A percentile compares a stretch with the other conserved stretches of the same genome.
These are phyloP conservation scores for Melanchra persicariae DNA, from an alignment of 2,888 invertebrate species.

Conservation along the genomic window DNA sequence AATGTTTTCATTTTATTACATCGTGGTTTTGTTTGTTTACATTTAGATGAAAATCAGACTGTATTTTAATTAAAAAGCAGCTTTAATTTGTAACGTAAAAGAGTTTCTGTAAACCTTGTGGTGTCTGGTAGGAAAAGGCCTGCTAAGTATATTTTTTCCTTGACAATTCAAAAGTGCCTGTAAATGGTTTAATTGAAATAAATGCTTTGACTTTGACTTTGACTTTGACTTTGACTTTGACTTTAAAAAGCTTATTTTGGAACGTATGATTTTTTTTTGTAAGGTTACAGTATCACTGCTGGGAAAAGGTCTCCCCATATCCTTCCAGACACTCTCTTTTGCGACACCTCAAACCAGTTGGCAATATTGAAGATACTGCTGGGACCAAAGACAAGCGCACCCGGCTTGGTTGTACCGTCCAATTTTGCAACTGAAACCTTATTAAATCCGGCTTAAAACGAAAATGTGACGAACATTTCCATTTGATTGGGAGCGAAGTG, in stretches of 20 bases:
- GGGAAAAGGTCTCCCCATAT: too few relatives aligned
- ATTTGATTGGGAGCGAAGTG: constrained; percentile 5
- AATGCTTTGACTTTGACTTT: too few relatives aligned
- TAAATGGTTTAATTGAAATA: too few relatives aligned
- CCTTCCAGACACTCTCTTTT: too few relatives aligned
- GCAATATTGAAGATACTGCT: too few relatives aligned
- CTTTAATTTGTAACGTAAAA: background rate
- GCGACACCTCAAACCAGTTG: too few relatives aligned
- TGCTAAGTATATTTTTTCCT: too few relatives aligned
- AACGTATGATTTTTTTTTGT: background rate
- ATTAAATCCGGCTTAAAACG: background rate
- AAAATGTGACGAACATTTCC: constrained; percentile 6
- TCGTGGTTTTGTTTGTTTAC: background rate
- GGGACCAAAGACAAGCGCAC: too few relatives aligned
- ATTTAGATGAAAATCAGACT: background rate
- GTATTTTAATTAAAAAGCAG: background rate
- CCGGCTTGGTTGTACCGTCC: background rate
- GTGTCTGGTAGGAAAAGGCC: too few relatives aligned
- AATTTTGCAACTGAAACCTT: background rate
- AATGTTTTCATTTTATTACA: constrained; percentile 3
- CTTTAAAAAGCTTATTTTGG: background rate
- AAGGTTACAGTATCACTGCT: too few relatives aligned
- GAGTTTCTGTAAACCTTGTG: background rate
- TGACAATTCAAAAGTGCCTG: too few relatives aligned
- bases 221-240: too few relatives aligned